A percentile compares a stretch with the other conserved stretches of the same genome.
Conservation (phyloP, 2,113 vertebrate genomes). For the Caretta caretta region DNA sequence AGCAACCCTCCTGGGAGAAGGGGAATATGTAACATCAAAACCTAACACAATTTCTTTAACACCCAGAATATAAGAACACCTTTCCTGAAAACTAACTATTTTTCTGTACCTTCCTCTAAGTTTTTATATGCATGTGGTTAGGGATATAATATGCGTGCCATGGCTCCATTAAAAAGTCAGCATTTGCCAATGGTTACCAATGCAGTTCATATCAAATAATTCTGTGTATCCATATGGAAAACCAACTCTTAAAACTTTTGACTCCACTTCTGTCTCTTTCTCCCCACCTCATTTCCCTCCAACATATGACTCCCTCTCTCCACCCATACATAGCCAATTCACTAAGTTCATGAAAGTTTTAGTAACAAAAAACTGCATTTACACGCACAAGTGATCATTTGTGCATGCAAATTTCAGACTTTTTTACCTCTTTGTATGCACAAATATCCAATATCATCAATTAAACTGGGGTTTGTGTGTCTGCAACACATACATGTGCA, state of each 20-base stretch:
- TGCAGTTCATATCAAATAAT: fast-evolving
- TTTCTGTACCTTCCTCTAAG: not conserved
- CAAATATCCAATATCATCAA: fast-evolving
- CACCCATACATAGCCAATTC: not conserved
- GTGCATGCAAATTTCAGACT: not conserved
- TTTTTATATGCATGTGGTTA: not conserved
- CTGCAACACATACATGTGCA: not conserved
- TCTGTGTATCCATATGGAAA: not conserved
- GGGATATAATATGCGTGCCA: not conserved
- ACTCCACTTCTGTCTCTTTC: not conserved
- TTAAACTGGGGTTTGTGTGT: not conserved
- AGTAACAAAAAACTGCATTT: not conserved
- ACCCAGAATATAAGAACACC: not conserved
- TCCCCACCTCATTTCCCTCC: not conserved
- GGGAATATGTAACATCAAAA: too few species aligned
- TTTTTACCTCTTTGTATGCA: not conserved
- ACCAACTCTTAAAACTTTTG: not conserved
- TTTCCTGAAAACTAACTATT: not conserved
- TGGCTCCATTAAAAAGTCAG: fast-evolving
- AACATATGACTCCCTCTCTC: not conserved
- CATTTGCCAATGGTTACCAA: not conserved
- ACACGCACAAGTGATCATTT: not conserved
- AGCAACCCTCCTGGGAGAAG: fast-evolving
- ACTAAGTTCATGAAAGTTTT: not conserved
- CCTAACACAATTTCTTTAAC: not conserved